Evolutionary conservation across 2,113 vertebrate species (phyloP), one percentile per base, ranked within the genome.

Genomic region (Heptranchias perlo): DNA sequence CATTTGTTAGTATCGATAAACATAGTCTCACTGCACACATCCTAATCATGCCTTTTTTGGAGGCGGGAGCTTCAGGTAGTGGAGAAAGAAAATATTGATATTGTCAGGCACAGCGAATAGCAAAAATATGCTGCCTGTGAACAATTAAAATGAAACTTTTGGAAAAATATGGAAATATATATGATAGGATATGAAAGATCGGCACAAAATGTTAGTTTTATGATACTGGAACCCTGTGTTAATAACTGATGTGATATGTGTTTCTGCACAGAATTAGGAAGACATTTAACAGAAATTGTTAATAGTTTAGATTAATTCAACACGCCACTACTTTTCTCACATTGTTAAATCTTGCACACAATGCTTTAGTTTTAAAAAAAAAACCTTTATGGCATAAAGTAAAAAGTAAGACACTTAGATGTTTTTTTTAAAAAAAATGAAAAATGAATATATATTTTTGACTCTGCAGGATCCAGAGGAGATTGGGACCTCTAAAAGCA

Each of bases 381-480:
- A 95, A 64, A 94, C 4, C 44, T 64, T 67, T 44, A 69, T 52
- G 64, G 44, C 94, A 47, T 95, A 49, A 49, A 47, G 39, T 91
- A 73, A 69, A 69, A 69, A 31, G 44, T 49, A 65, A 67, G n/a
- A 94, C 35, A 67, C 64, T 94, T 67, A 31, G 31, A 54, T 47
- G 82, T 54, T 28, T 54, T 89, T 91, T 89, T 91, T 35, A 58
- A 58, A 58, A 58, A 58, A 87, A 64, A 65, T 31, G 25, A 67
- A 49, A 44, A 67, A 67, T 62, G 3, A 44, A 94, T 67, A 65
- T 64, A 94, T 67, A 95, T 69, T 93, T 92, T 93, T 62, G 58
- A 93, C 58, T 62, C 58, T 93, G 89, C 58, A 64, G 89, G 89
- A 69, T 95, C 65, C 39, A 95, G 94, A 95, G 94, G 89, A 95